These are phyloP conservation scores for Meleagris gallopavo DNA, from an alignment of 2,113 vertebrate genomes.

Conservation along the genomic window DNA sequence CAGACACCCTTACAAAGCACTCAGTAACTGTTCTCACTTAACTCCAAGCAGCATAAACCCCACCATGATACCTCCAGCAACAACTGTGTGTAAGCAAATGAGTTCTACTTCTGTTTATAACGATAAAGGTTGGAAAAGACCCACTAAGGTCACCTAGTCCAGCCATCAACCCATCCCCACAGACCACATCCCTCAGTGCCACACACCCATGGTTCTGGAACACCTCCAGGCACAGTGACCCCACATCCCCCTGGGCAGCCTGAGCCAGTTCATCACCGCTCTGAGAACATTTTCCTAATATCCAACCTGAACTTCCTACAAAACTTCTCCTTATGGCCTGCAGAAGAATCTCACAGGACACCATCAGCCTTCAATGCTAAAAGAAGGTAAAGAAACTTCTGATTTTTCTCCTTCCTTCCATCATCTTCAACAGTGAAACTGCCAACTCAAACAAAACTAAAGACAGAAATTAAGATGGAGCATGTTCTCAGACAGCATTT, in stretches of 20 bases:
- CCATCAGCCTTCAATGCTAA: not conserved
- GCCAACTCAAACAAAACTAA: not conserved
- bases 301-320: too few species aligned
- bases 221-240: too few species aligned
- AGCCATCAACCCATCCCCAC: too few species aligned
- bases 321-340: not conserved
- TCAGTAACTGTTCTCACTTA: conserved; percentile 11
- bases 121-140: not conserved
- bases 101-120: not conserved
- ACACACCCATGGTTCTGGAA: too few species aligned
- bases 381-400: not conserved
- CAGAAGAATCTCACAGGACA: not conserved
- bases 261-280: too few species aligned
- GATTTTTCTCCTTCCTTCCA: conserved; percentile 16
- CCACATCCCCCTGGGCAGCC: too few species aligned
- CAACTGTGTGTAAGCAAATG: not conserved
- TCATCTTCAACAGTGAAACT: not conserved
- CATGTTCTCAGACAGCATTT: not conserved
- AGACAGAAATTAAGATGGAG: not conserved
- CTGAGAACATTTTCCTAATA: too few species aligned
- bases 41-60: conserved; percentile 25
- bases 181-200: too few species aligned
- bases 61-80: not conserved
- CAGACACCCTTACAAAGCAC: not conserved
- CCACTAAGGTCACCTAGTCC: too few species aligned